A percentile compares a stretch with the other conserved stretches of the same genome.
These are phyloP conservation scores for cattle (Bos taurus) DNA, from an alignment of 2,113 vertebrate genomes.

Conservation along the genomic window ARS-UCD2.0 NC_037329.1:134422001-134422500, in stretches of 20 bases:
- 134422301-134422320: neutral
- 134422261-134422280: neutral
- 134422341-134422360: fast-evolving
- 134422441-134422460: neutral
- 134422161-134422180: neutral
- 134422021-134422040: neutral
- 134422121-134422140: neutral
- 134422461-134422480: neutral
- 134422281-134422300: neutral
- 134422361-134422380: neutral
- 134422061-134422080: neutral
- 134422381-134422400: neutral
- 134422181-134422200: neutral
- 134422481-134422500: neutral
- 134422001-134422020: too few relatives aligned
- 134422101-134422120: neutral
- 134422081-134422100: neutral
- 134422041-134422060: neutral
- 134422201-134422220: neutral
- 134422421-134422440: neutral
- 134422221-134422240: neutral
- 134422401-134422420: neutral
- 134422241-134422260: neutral
- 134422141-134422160: neutral
- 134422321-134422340: neutral